Percentiles rank a stretch among this genome's conserved stretches.
phyloP scores from a whole-genome alignment of 2,113 vertebrate genomes.

The Brachyhypopomus gauderio region DNA sequence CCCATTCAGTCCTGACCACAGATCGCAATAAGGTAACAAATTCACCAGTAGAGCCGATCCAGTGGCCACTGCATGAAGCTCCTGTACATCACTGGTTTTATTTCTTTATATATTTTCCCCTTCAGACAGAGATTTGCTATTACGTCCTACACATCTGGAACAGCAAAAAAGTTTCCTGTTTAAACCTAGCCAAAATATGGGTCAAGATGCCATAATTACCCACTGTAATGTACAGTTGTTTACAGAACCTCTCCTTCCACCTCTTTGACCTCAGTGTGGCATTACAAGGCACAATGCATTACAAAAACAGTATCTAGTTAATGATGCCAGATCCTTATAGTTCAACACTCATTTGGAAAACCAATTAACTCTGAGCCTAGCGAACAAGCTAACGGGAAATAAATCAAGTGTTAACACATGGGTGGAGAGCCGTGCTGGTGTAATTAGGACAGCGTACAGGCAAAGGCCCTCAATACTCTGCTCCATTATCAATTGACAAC shows the following conservation, averaged over 20 bases:
- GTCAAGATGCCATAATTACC: constrained; percentile 17
- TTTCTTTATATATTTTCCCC: too few species aligned
- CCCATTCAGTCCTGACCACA: too few species aligned
- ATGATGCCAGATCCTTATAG: constrained; percentile 83
- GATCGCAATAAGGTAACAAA: too few species aligned
- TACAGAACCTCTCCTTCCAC: constrained; percentile 57
- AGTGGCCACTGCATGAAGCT: too few species aligned
- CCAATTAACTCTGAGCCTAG: constrained; percentile 87
- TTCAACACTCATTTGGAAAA: constrained; percentile 91
- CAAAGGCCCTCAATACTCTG: constrained; percentile 76
- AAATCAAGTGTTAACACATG: constrained; percentile 94
- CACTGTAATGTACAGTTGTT: constrained; percentile 55
- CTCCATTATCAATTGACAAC: constrained; percentile 84
- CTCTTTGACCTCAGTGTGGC: constrained; percentile 72
- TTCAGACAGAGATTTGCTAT: too few species aligned
- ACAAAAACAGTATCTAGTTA: constrained; percentile 76
- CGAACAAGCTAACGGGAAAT: constrained; percentile 85
- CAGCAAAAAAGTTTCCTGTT: not conserved
- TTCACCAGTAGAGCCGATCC: too few species aligned
- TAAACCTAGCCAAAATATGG: not conserved
- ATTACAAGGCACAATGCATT: constrained; percentile 72
- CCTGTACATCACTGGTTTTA: too few species aligned
- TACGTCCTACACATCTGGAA: too few species aligned
- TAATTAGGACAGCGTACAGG: constrained; percentile 86
- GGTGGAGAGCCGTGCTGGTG: constrained; percentile 81